These are phyloP conservation scores for Rotaria sp. DNA, from an alignment of 2,888 invertebrate genomes.

Conservation along the genomic window DNA sequence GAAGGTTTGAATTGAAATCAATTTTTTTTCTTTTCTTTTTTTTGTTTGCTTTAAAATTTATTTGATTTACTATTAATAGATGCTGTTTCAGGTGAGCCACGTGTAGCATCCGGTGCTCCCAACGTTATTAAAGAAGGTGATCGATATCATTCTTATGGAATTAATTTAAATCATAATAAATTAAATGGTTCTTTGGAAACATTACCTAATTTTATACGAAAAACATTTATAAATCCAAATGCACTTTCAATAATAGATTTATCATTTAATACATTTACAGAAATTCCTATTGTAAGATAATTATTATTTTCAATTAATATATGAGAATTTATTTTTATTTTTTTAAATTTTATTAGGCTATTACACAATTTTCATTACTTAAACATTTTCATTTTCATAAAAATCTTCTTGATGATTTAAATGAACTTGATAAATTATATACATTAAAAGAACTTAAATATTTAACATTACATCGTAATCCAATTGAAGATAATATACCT, in stretches of 20 bases:
- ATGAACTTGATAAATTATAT: slow-evolving; percentile 58
- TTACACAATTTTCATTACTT: slow-evolving; percentile 56
- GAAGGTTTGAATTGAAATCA: slow-evolving; percentile 40
- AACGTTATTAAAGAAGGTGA: neutral
- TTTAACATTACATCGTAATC: slow-evolving; percentile 63
- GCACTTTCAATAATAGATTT: slow-evolving; percentile 52
- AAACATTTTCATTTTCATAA: slow-evolving; percentile 64
- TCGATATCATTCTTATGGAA: neutral
- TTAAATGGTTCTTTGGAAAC: slow-evolving; percentile 41
- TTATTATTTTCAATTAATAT: neutral
- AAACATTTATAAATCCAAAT: slow-evolving; percentile 45
- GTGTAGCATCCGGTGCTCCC: neutral
- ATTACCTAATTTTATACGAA: slow-evolving; percentile 43
- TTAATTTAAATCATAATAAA: slow-evolving; percentile 2
- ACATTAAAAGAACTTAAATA: slow-evolving; percentile 57
- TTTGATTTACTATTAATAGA: no score
- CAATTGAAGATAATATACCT: slow-evolving; percentile 49
- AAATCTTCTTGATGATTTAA: slow-evolving; percentile 59
- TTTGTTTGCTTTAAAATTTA: neutral
- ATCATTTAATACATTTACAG: slow-evolving; percentile 49
- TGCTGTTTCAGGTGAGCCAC: neutral
- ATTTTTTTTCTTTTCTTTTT: neutral
- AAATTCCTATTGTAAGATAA: slow-evolving; percentile 46
- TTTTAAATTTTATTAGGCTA: slow-evolving; percentile 44
- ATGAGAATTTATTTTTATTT: neutral